Conservation (phyloP, 2,797 vertebrate species). For the Dendrocincla tyrannina region DNA sequence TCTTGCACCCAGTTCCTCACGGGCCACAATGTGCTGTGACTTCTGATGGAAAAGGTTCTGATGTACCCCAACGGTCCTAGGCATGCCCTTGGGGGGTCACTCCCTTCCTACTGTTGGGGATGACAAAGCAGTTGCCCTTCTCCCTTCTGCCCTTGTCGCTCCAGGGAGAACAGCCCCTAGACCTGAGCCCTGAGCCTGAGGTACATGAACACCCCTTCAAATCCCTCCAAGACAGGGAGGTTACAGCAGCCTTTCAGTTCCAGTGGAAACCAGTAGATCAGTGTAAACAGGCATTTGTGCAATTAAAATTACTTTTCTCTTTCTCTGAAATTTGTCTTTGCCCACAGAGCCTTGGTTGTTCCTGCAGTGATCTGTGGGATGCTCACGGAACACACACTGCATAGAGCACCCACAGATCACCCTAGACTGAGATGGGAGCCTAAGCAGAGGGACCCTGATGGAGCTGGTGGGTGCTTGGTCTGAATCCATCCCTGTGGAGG, state of each 20-base stretch:
- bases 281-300: not conserved
- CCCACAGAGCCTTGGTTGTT: not conserved
- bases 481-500: not conserved
- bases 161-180: not conserved
- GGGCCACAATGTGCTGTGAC: not conserved
- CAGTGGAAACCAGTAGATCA: not conserved
- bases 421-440: not conserved
- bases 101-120: accelerated
- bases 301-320: not conserved
- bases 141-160: not conserved
- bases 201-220: not conserved
- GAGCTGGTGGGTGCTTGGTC: not conserved
- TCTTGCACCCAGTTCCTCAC: not conserved
- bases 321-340: not conserved
- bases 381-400: not conserved
- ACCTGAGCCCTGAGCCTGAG: not conserved
- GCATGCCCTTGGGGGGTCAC: not conserved
- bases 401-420: not conserved
- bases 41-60: not conserved
- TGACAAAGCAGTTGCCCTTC: not conserved
- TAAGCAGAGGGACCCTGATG: not conserved
- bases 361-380: not conserved
- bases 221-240: not conserved
- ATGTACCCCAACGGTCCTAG: not conserved
- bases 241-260: not conserved